These are phyloP conservation scores for Lamellibrachia satsuma DNA, from an alignment of 2,888 invertebrate genomes.

Conservation along the genomic window DNA sequence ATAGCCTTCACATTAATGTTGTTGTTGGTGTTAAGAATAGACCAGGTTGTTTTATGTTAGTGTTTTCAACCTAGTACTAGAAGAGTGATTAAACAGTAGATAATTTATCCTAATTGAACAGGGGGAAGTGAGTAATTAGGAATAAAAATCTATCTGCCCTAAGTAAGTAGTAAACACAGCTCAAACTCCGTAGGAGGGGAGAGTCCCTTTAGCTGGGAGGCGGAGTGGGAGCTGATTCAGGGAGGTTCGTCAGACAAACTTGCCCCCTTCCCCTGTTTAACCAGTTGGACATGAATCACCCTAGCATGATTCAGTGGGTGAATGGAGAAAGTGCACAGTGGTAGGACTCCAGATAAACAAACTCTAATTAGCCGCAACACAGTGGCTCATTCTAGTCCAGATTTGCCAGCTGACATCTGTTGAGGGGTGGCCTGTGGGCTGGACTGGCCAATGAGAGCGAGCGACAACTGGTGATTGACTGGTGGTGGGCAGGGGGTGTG, in stretches of 20 bases:
- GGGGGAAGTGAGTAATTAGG: too few relatives aligned
- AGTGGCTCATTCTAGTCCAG: neutral
- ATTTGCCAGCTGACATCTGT: neutral
- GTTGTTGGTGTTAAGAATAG: too few relatives aligned
- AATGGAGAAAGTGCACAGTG: neutral
- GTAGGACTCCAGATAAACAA: neutral
- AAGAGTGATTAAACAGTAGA: neutral
- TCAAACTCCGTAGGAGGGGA: neutral
- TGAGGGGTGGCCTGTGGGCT: neutral
- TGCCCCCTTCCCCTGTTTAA: neutral
- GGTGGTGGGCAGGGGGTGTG: slow-evolving; percentile 17
- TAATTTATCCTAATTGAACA: neutral
- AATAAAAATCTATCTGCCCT: too few relatives aligned
- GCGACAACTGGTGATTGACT: neutral
- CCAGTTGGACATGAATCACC: neutral
- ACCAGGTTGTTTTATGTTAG: too few relatives aligned
- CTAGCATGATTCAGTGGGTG: neutral
- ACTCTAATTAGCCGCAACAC: slow-evolving; percentile 1
- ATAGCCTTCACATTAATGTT: too few relatives aligned
- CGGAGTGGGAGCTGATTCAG: neutral
- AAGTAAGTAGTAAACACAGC: neutral
- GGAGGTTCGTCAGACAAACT: neutral
- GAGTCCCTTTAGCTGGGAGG: neutral
- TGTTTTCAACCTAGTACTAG: neutral
- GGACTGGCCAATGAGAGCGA: neutral